Evolutionary conservation across 1,140 invertebrate species (phyloP).

Genomic region (Arctopsyche grandis): DNA sequence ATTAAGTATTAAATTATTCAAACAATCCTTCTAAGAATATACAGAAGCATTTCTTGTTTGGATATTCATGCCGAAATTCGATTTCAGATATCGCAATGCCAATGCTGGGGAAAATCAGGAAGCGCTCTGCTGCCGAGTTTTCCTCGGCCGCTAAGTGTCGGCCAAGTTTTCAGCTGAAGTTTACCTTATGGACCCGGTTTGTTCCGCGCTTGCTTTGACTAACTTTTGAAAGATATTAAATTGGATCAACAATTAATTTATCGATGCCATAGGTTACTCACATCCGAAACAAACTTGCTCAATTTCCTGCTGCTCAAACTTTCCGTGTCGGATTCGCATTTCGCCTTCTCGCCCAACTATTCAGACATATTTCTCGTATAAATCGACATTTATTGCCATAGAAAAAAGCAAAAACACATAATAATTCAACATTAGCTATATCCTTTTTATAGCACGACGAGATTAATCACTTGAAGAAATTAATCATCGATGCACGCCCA

Average conservation of each 20-base stretch:
- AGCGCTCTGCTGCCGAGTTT: background rate
- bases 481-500: no score
- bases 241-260: constrained; percentile 43
- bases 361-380: background rate
- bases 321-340: constrained; percentile 28
- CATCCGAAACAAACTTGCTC: constrained; percentile 35
- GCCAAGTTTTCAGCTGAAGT: constrained; percentile 29
- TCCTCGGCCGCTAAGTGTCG: constrained; percentile 18
- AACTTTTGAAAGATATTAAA: constrained; percentile 42
- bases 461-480: no score
- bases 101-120: no score
- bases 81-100: no score
- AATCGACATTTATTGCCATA: no score
- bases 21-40: no score
- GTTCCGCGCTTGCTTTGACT: constrained; percentile 33
- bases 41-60: no score
- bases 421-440: no score
- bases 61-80: no score
- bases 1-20: no score
- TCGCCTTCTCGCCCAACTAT: background rate
- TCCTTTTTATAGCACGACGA: no score
- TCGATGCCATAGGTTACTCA: constrained; percentile 43
- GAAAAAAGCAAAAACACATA: no score
- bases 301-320: constrained; percentile 33
- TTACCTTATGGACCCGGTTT: constrained; percentile 26